Conservation (phyloP, 1,140 invertebrate species). For the Drosophila lini region DNA sequence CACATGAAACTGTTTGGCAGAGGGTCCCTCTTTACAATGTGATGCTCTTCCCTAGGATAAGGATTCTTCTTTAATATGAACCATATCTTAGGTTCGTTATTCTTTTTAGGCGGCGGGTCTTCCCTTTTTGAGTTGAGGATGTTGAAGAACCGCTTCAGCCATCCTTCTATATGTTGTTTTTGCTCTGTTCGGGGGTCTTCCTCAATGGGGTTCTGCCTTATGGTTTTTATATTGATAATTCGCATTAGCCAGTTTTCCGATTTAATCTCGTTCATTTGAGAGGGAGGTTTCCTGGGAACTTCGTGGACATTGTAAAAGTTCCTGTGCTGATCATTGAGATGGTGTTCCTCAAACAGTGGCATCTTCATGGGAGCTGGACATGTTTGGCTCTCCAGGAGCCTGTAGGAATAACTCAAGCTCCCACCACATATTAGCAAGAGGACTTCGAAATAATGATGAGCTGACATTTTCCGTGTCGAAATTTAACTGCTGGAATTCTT, state of each 20-base stretch:
- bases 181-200: neutral
- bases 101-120: neutral
- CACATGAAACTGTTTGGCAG: constrained; percentile 2
- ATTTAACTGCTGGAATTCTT: constrained; percentile 31
- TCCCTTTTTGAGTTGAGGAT: constrained; percentile 5
- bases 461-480: constrained; percentile 39
- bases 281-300: neutral
- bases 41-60: neutral
- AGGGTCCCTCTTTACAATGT: constrained; percentile 6
- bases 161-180: constrained; percentile 4
- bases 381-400: constrained; percentile 17
- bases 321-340: constrained; percentile 14
- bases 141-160: neutral
- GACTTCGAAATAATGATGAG: constrained; percentile 9
- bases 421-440: constrained; percentile 9
- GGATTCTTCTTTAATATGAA: constrained; percentile 9
- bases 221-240: constrained; percentile 38
- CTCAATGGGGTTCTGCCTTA: neutral
- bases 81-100: constrained; percentile 4
- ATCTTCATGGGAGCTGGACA: constrained; percentile 31
- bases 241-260: constrained; percentile 40
- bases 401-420: constrained; percentile 18
- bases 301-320: constrained; percentile 32
- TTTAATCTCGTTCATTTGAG: neutral
- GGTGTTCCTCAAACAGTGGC: neutral